Evolutionary conservation across 2,888 invertebrate genomes (phyloP).

Genomic region (Strigamia transsilvanica): DNA sequence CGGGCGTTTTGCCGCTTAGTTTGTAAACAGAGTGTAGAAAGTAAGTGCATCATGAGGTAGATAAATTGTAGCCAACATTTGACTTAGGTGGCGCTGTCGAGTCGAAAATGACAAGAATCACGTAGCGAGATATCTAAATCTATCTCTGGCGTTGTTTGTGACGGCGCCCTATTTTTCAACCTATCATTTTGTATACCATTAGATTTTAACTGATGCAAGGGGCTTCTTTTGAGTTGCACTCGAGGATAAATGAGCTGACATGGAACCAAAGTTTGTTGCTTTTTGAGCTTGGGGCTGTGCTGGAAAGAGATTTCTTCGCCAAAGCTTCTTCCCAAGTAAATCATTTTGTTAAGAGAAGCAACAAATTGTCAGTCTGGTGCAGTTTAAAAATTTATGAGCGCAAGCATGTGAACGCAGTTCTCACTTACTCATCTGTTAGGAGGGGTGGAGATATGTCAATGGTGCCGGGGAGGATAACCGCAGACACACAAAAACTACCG

Average conservation of each 20-base stretch:
- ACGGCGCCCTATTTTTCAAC: constrained; percentile 17
- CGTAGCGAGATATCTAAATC: constrained; percentile 7
- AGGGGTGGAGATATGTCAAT: constrained; percentile 26
- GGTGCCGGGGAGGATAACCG: constrained; percentile 22
- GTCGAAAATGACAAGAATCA: neutral
- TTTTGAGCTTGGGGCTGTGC: constrained; percentile 20
- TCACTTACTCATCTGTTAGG: constrained; percentile 43
- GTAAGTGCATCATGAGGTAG: too few relatives aligned
- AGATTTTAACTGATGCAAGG: constrained; percentile 41
- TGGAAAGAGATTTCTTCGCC: neutral
- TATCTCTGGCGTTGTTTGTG: constrained; percentile 9
- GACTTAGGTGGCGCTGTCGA: neutral
- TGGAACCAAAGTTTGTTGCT: constrained; percentile 23
- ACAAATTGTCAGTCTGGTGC: constrained; percentile 44
- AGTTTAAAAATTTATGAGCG: constrained; percentile 42
- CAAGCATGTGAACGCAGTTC: constrained; percentile 39
- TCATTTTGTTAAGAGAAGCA: constrained; percentile 46
- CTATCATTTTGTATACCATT: constrained; percentile 30
- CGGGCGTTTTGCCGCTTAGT: too few relatives aligned
- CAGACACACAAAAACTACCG: constrained; percentile 5
- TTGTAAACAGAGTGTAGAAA: too few relatives aligned
- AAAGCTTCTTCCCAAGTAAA: constrained; percentile 36
- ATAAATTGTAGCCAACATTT: neutral
- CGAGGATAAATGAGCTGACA: constrained; percentile 40
- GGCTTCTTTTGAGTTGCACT: neutral